These are phyloP conservation scores for Tipula helvola DNA, from an alignment of 2,888 invertebrate species.

Conservation along the genomic window DNA sequence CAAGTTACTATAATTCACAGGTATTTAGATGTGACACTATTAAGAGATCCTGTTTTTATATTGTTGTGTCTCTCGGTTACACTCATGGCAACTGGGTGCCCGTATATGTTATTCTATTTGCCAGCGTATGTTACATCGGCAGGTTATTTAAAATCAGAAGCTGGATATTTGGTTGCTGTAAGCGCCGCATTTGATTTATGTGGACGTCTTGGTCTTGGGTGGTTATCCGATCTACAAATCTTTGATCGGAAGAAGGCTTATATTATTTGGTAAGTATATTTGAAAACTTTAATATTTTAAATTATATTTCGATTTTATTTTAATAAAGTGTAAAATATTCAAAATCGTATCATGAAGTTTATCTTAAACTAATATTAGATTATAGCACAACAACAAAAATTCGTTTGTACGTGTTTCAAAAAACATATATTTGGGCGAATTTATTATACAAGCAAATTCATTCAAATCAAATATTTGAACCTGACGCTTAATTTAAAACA, in stretches of 20 bases:
- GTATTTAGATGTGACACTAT: conserved; percentile 54
- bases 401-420: no score
- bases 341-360: no score
- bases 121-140: conserved; percentile 58
- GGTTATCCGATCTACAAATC: conserved; percentile 57
- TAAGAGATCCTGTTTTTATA: conserved; percentile 55
- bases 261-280: conserved; percentile 45
- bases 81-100: conserved; percentile 64
- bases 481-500: no score
- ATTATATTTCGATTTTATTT: no score
- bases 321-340: no score
- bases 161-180: conserved; percentile 59
- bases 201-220: conserved; percentile 59
- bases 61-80: conserved; percentile 59
- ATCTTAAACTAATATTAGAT: no score
- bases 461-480: no score
- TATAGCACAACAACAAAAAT: no score
- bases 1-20: conserved; percentile 23
- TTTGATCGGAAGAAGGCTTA: conserved; percentile 61
- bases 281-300: not conserved
- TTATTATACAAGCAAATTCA: no score
- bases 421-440: no score
- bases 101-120: conserved; percentile 61
- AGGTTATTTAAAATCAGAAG: conserved; percentile 40
- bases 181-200: conserved; percentile 60